phyloP scores from a whole-genome alignment of 1,140 invertebrate species.

The Ostrea denselamellosa region DNA sequence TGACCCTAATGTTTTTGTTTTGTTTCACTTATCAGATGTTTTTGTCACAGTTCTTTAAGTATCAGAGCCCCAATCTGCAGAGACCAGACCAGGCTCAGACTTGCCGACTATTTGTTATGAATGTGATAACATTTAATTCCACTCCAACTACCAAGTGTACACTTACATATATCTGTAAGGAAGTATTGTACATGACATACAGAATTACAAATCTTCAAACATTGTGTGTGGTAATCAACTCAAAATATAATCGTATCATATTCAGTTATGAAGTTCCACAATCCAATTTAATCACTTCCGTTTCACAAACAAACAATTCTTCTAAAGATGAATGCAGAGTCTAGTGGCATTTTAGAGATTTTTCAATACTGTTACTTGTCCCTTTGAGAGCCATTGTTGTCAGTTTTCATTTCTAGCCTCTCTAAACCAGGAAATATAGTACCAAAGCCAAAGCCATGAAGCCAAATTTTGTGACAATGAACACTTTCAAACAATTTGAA shows the following conservation, averaged over 20 bases:
- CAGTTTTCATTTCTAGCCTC: background rate
- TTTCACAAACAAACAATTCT: no score
- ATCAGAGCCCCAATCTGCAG: background rate
- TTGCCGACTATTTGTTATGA: background rate
- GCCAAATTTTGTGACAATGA: background rate
- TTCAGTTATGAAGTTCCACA: no score
- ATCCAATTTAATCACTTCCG: no score
- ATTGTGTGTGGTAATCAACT: no score
- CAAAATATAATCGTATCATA: no score
- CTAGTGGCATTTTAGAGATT: background rate
- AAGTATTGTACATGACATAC: no score
- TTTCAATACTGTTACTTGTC: background rate
- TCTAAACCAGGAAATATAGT: background rate
- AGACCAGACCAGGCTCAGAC: background rate
- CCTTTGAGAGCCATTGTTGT: background rate
- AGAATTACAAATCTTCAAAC: no score
- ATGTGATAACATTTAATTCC: no score
- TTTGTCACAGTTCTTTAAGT: background rate
- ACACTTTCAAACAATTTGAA: background rate
- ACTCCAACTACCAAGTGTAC: no score
- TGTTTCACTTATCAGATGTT: slow-evolving; percentile 11
- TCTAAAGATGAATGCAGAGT: no score
- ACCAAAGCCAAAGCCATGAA: background rate
- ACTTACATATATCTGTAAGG: no score
- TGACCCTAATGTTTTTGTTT: background rate